Percentiles rank a stretch among this genome's conserved stretches.
Evolutionary conservation across 2,888 invertebrate genomes (phyloP).

Genomic region (Herminia tarsipennalis): DNA sequence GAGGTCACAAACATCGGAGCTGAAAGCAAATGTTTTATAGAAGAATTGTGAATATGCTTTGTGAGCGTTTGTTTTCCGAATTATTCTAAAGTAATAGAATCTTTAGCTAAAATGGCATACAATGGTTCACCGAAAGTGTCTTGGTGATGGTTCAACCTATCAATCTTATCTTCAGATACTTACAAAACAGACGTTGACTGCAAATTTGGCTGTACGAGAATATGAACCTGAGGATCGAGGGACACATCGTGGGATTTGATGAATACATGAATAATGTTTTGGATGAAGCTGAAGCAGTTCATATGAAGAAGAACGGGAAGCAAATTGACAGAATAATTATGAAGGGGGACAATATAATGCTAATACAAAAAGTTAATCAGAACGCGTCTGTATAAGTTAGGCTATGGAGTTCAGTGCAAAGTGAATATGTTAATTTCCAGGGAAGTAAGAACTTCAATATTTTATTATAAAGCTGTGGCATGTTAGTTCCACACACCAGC

Average conservation of each 20-base stretch:
- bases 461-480: constrained; percentile 18
- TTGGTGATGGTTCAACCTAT: constrained; percentile 99
- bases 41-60: no score
- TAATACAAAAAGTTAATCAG: constrained; percentile 96
- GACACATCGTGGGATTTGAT: constrained; percentile 99
- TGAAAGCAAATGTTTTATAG: constrained; percentile 2
- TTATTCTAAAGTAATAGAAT: constrained; percentile 34
- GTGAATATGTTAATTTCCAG: constrained; percentile 72
- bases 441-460: constrained; percentile 29
- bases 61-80: constrained; percentile 49
- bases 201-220: constrained; percentile 99
- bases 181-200: constrained; percentile 97
- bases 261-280: constrained; percentile 99
- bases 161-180: constrained; percentile 97
- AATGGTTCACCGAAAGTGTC: constrained; percentile 97
- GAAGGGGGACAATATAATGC: constrained; percentile 99
- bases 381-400: constrained; percentile 75
- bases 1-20: constrained; percentile 3
- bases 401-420: constrained; percentile 65
- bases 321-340: constrained; percentile 94
- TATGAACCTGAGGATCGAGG: constrained; percentile 97
- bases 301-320: constrained; percentile 94
- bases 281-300: constrained; percentile 98
- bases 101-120: constrained; percentile 91
- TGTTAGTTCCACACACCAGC: constrained; percentile 21